These are phyloP conservation scores for Caloenas nicobarica DNA, from an alignment of 2,113 vertebrate genomes.

Conservation along the genomic window DNA sequence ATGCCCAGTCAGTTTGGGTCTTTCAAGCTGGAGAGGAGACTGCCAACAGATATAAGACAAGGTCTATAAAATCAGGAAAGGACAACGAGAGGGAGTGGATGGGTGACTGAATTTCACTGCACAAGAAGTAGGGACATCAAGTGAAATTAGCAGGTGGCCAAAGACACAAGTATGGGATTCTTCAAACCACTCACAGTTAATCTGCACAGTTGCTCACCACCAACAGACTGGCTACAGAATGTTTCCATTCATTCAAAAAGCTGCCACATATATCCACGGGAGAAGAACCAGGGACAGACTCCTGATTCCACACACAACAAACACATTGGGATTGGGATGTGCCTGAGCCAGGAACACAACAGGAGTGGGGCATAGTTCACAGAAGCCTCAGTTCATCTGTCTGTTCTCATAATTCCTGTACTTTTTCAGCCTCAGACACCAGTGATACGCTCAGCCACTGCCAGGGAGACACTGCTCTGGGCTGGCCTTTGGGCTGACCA, in stretches of 20 bases:
- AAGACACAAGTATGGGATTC: background rate
- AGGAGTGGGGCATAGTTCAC: background rate
- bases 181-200: background rate
- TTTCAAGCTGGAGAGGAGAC: background rate
- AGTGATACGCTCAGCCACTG: background rate
- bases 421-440: background rate
- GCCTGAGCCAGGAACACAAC: background rate
- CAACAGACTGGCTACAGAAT: rapidly evolving
- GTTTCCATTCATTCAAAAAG: background rate
- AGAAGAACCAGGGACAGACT: background rate
- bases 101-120: background rate
- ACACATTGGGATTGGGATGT: rapidly evolving
- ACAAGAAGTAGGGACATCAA: background rate
- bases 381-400: background rate
- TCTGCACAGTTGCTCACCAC: background rate
- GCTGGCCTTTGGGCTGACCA: background rate
- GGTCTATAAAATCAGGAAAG: background rate
- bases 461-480: background rate
- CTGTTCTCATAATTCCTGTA: background rate
- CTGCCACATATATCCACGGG: background rate
- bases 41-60: background rate
- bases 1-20: background rate
- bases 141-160: background rate
- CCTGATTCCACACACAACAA: background rate
- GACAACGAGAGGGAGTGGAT: background rate